A percentile compares a stretch with the other conserved stretches of the same genome.
phyloP scores from a whole-genome alignment of 2,888 invertebrate genomes.

The Apamea monoglypha region DNA sequence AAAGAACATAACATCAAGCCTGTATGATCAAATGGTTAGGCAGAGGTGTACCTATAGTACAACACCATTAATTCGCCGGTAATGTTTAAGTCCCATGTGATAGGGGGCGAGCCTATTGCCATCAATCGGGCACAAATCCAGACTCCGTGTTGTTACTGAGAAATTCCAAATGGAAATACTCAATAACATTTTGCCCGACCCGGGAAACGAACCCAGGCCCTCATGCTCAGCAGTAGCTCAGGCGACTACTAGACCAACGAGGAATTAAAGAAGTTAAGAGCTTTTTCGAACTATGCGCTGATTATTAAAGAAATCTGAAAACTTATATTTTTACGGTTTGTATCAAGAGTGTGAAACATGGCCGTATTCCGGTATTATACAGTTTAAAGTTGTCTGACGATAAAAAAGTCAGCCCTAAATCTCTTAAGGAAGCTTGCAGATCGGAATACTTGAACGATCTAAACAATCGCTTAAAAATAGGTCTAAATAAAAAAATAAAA shows the following conservation, averaged over 20 bases:
- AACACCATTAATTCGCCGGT: background rate
- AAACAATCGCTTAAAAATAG: background rate
- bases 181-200: background rate
- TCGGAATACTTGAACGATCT: background rate
- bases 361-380: background rate
- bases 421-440: background rate
- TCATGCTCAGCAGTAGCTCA: background rate
- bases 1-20: no score
- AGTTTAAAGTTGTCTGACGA: background rate
- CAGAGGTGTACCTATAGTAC: background rate
- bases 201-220: background rate
- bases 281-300: background rate
- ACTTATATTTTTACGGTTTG: background rate
- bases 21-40: no score
- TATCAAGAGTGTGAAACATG: background rate
- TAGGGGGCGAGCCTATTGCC: background rate
- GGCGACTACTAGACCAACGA: background rate
- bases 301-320: background rate
- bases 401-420: background rate
- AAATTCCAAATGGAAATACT: background rate
- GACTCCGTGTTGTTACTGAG: background rate
- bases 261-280: background rate
- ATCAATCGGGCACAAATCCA: background rate
- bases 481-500: no score
- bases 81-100: background rate